A percentile compares a stretch with the other conserved stretches of the same genome.
Evolutionary conservation across 2,113 vertebrate genomes (phyloP).

Genomic region (Tenrec ecaudatus): DNA sequence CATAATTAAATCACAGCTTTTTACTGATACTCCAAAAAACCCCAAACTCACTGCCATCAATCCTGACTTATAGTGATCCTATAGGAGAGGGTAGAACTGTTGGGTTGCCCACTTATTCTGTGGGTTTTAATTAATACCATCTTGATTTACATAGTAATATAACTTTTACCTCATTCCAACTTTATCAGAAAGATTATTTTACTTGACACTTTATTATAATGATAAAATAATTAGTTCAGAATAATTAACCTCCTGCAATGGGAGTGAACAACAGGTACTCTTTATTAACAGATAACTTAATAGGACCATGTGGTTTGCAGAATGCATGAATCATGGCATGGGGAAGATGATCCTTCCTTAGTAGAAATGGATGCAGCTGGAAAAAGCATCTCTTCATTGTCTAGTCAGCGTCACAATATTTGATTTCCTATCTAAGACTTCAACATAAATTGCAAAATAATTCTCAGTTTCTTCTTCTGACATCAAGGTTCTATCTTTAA

Average conservation of each 20-base stretch:
- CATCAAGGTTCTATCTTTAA: not conserved
- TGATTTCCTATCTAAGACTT: not conserved
- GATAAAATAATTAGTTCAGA: conserved; percentile 24
- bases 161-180: not conserved
- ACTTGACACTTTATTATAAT: not conserved
- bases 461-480: not conserved
- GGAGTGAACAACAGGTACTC: not conserved
- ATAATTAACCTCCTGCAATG: not conserved
- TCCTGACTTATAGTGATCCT: too few species aligned
- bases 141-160: conserved; percentile 8
- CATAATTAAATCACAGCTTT: too few species aligned
- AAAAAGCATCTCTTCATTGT: not conserved
- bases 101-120: not conserved
- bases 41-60: too few species aligned
- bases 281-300: not conserved
- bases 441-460: not conserved
- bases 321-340: not conserved
- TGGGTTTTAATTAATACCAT: not conserved
- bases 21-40: too few species aligned
- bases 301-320: not conserved
- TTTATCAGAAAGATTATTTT: conserved; percentile 20
- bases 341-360: not conserved
- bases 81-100: too few species aligned
- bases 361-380: not conserved
- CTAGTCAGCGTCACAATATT: not conserved